A percentile compares a stretch with the other conserved stretches of the same genome.
These are phyloP conservation scores for Euborellia annulipes DNA, from an alignment of 1,140 invertebrate species.

Conservation along the genomic window DNA sequence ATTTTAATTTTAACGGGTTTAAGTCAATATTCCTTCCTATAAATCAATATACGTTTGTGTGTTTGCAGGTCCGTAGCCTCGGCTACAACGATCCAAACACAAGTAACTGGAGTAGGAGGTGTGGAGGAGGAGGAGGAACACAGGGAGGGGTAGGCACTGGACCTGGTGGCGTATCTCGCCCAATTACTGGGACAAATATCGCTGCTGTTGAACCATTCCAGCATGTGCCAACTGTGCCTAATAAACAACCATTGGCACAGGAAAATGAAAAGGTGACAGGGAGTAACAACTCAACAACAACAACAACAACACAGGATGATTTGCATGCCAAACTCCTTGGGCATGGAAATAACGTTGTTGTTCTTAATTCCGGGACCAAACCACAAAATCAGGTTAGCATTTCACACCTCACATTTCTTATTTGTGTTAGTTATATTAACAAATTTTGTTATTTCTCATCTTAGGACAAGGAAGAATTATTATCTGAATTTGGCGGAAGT, in stretches of 20 bases:
- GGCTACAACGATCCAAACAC: constrained; percentile 14
- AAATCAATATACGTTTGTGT: background rate
- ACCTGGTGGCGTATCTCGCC: constrained; percentile 17
- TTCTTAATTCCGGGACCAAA: background rate
- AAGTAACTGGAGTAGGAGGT: constrained; percentile 13
- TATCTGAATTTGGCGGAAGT: constrained; percentile 37
- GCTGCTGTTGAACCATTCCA: constrained; percentile 83
- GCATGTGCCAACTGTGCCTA: constrained; percentile 42
- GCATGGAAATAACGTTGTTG: background rate
- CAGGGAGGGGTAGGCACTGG: constrained; percentile 5
- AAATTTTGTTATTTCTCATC: constrained; percentile 1
- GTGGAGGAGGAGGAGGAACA: constrained; percentile 21
- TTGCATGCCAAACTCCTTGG: constrained; percentile 17
- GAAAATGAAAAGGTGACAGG: background rate
- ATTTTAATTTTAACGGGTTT: no score
- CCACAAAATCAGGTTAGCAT: no score
- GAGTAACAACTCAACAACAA: constrained; percentile 28
- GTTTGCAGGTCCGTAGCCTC: constrained; percentile 6
- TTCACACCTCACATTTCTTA: no score
- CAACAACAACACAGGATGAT: constrained; percentile 23
- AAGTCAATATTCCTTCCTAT: no score
- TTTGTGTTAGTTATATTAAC: no score
- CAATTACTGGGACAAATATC: constrained; percentile 45
- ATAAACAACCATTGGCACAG: background rate
- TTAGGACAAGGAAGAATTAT: constrained; percentile 13